These are phyloP conservation scores for Montipora foliosa DNA, from an alignment of 64 coral and sea anemone species.

Conservation along the genomic window DNA sequence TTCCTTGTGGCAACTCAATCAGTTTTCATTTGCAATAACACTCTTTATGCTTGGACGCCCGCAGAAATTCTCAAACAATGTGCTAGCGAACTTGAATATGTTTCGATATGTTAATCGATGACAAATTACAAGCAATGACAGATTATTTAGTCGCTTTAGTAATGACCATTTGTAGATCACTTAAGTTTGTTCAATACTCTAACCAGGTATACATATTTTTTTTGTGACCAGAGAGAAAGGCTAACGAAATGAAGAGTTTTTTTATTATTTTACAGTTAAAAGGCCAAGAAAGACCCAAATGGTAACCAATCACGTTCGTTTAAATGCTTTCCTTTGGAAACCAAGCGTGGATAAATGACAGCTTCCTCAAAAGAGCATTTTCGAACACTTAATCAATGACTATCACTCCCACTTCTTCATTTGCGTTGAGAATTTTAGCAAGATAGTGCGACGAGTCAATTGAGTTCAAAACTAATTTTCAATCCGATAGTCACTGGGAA, in stretches of 20 bases:
- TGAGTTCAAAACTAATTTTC: not conserved
- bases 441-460: not conserved
- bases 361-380: slow-evolving; percentile 45
- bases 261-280: not conserved
- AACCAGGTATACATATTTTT: not conserved
- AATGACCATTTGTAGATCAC: not conserved
- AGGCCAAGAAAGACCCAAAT: not conserved
- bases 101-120: not conserved
- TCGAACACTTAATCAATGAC: slow-evolving; percentile 36
- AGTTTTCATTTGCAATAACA: not conserved
- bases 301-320: slow-evolving; percentile 17
- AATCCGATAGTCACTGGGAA: not conserved
- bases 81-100: not conserved
- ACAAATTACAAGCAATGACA: no score
- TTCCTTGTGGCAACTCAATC: not conserved
- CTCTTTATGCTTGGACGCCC: slow-evolving; percentile 22
- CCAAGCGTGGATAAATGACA: slow-evolving; percentile 61
- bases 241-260: not conserved
- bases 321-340: slow-evolving; percentile 7
- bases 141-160: not conserved
- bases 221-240: not conserved
- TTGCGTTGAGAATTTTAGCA: not conserved
- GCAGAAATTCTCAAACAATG: slow-evolving; percentile 54
- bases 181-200: not conserved
- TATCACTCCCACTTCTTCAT: not conserved